A percentile compares a stretch with the other conserved stretches of the same genome.
phyloP scores from a whole-genome alignment of 2,888 invertebrate species.

The Lordiphosa fenestrarum region DNA sequence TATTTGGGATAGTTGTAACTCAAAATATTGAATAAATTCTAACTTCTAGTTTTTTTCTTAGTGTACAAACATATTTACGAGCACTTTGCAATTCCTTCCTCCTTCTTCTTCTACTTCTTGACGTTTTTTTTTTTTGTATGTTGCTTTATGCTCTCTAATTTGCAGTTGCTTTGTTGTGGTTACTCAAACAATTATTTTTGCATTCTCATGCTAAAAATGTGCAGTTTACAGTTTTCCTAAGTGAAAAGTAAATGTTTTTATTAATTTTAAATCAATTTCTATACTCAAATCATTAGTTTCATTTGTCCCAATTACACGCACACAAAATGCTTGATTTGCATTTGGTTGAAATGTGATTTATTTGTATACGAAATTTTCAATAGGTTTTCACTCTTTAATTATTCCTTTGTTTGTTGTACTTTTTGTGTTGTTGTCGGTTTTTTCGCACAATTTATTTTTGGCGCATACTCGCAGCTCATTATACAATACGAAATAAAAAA shows the following conservation, averaged over 20 bases:
- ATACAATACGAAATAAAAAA: constrained; percentile 18
- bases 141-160: constrained; percentile 35
- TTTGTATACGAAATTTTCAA: constrained; percentile 16
- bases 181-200: constrained; percentile 53
- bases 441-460: constrained; percentile 30
- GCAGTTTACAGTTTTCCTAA: constrained; percentile 6
- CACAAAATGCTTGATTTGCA: constrained; percentile 1
- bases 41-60: no score
- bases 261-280: constrained; percentile 23
- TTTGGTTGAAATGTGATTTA: constrained; percentile 9
- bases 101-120: constrained; percentile 6
- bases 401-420: constrained; percentile 30
- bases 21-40: no score
- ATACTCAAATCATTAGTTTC: constrained; percentile 29
- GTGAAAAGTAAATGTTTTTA: constrained; percentile 27
- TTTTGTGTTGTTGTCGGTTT: constrained; percentile 11
- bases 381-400: constrained; percentile 38
- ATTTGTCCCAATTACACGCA: constrained; percentile 13
- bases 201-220: constrained; percentile 41
- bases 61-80: no score
- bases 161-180: constrained; percentile 49
- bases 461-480: constrained; percentile 56
- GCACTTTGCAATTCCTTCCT: background rate
- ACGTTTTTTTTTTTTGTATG: constrained; percentile 2
- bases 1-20: no score